phyloP scores from a whole-genome alignment of 2,888 invertebrate species.

The Heteromyza rotundicornis region DNA sequence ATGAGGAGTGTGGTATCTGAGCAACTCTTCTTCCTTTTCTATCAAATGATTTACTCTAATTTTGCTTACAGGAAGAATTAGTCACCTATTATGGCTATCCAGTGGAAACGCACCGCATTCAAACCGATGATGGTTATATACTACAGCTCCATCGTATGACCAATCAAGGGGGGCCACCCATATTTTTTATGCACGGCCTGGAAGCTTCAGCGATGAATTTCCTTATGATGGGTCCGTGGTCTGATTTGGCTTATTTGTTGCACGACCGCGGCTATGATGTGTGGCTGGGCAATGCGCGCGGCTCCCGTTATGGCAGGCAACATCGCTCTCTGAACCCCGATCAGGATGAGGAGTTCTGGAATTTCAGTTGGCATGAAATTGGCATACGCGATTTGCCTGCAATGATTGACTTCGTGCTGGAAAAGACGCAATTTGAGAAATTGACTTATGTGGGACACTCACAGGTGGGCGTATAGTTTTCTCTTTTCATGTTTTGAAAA shows the following conservation, averaged over 20 bases:
- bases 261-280: slow-evolving; percentile 62
- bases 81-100: slow-evolving; percentile 71
- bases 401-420: slow-evolving; percentile 75
- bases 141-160: slow-evolving; percentile 77
- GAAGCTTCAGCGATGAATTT: slow-evolving; percentile 76
- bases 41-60: too few species aligned
- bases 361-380: too few species aligned
- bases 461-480: slow-evolving; percentile 62
- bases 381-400: slow-evolving; percentile 81
- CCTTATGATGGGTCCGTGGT: slow-evolving; percentile 74
- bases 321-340: slow-evolving; percentile 57
- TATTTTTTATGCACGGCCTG: slow-evolving; percentile 75
- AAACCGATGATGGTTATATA: slow-evolving; percentile 80
- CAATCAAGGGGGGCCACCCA: slow-evolving; percentile 65
- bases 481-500: background rate
- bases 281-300: slow-evolving; percentile 61
- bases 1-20: too few species aligned
- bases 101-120: slow-evolving; percentile 69
- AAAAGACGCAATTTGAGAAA: slow-evolving; percentile 63
- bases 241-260: slow-evolving; percentile 65
- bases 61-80: slow-evolving; percentile 64
- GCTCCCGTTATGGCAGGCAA: slow-evolving; percentile 60
- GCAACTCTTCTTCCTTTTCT: too few species aligned
- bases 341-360: slow-evolving; percentile 66
- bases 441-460: slow-evolving; percentile 72